These are phyloP conservation scores for Lophius americanus DNA, from an alignment of 2,797 vertebrate genomes.

Conservation along the genomic window DNA sequence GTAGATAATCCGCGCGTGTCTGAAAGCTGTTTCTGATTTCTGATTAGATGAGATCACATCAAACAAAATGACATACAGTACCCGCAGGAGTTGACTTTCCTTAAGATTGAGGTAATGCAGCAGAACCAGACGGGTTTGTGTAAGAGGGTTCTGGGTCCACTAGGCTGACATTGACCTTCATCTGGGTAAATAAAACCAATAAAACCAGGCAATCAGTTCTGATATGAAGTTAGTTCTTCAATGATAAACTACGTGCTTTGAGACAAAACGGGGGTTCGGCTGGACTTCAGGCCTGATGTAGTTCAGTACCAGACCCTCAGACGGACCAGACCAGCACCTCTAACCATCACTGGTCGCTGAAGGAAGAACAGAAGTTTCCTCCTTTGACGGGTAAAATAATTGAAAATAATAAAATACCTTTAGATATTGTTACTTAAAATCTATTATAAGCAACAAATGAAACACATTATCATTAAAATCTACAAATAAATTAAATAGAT, in stretches of 20 bases:
- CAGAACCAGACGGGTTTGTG: slow-evolving; percentile 16
- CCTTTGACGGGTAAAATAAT: not conserved
- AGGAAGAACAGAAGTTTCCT: not conserved
- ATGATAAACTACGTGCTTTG: not conserved
- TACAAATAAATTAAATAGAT: too few relatives aligned
- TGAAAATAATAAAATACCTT: too few relatives aligned
- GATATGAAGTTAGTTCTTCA: not conserved
- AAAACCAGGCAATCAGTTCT: not conserved
- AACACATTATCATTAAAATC: not conserved
- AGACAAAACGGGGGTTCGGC: not conserved
- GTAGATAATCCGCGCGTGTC: too few relatives aligned
- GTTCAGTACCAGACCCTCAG: not conserved
- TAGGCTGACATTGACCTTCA: not conserved
- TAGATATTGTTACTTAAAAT: too few relatives aligned
- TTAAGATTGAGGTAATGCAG: too few relatives aligned
- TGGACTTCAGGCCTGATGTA: not conserved
- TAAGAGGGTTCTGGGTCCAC: slow-evolving; percentile 7
- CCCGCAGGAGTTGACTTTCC: not conserved
- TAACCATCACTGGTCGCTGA: not conserved
- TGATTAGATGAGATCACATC: too few relatives aligned
- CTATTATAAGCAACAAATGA: too few relatives aligned
- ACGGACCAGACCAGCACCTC: not conserved
- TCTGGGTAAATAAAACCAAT: not conserved
- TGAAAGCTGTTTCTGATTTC: too few relatives aligned
- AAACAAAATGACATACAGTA: slow-evolving; percentile 8